These are phyloP conservation scores for Halyomorpha halys DNA, from an alignment of 1,140 invertebrate genomes.

Conservation along the genomic window DNA sequence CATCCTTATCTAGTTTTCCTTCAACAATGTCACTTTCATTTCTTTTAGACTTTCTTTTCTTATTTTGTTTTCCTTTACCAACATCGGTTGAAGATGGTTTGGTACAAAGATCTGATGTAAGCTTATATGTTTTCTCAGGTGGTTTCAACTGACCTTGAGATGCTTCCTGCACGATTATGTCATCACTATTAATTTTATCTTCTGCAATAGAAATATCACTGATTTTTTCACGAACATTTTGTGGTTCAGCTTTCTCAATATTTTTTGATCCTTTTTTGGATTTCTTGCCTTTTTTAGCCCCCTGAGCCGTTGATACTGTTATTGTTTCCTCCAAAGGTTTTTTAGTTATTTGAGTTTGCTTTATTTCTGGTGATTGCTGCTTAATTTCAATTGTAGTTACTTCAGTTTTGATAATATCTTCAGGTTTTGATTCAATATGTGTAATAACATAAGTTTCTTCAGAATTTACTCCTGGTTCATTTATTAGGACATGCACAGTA, in stretches of 20 bases:
- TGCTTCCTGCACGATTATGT: too few species aligned
- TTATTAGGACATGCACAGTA: too few species aligned
- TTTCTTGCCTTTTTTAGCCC: neutral
- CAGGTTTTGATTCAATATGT: neutral
- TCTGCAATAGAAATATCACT: too few species aligned
- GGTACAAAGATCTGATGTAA: too few species aligned
- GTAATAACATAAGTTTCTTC: neutral
- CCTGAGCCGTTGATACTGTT: neutral
- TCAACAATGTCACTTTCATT: too few species aligned
- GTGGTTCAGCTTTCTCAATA: neutral
- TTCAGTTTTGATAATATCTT: neutral
- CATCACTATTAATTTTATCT: too few species aligned
- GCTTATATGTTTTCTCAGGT: too few species aligned
- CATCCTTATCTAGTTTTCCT: too few species aligned
- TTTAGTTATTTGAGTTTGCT: neutral
- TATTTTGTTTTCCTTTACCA: too few species aligned
- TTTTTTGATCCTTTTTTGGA: neutral
- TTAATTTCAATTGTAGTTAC: neutral
- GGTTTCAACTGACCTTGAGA: too few species aligned
- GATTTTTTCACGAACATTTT: neutral
- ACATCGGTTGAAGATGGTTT: too few species aligned
- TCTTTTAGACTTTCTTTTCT: too few species aligned
- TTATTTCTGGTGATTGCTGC: neutral
- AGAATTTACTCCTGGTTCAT: neutral
- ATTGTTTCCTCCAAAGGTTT: neutral